Conservation (phyloP, 2,797 vertebrate species). For the Presbytis comata region DNA sequence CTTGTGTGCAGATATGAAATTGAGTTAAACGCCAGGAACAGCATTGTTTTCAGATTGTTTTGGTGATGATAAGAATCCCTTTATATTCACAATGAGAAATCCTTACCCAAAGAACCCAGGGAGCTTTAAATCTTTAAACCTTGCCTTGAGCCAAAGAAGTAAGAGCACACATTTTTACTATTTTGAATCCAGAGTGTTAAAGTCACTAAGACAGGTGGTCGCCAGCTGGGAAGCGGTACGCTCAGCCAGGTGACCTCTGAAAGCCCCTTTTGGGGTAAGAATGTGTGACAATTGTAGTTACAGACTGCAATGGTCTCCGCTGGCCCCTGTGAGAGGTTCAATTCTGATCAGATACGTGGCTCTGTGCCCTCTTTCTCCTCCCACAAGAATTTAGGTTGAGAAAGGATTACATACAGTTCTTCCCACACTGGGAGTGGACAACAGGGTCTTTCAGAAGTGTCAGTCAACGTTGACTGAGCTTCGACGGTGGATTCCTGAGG, state of each 20-base stretch:
- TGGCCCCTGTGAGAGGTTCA: background rate
- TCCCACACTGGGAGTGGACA: background rate
- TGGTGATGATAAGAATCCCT: conserved; percentile 64
- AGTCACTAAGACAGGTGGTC: conserved; percentile 61
- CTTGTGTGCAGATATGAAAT: conserved; percentile 52
- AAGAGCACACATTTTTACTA: conserved; percentile 40
- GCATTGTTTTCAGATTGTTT: conserved; percentile 63
- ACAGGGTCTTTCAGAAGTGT: conserved; percentile 16
- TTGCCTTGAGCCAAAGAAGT: conserved; percentile 38
- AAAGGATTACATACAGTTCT: conserved; percentile 24
- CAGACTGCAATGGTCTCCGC: conserved; percentile 8
- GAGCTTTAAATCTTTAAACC: conserved; percentile 62
- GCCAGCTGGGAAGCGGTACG: conserved; percentile 49
- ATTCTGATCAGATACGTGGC: background rate
- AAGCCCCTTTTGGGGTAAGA: conserved; percentile 51
- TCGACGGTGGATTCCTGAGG: conserved; percentile 5
- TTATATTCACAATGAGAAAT: conserved; percentile 65
- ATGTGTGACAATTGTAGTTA: conserved; percentile 28
- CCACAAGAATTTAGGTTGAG: conserved; percentile 43
- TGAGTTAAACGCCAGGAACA: conserved; percentile 55
- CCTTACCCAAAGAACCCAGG: conserved; percentile 22
- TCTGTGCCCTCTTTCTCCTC: conserved; percentile 2
- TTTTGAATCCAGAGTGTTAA: conserved; percentile 10
- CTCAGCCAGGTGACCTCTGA: conserved; percentile 68
- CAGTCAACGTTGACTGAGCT: conserved; percentile 37